Percentiles rank a stretch among this genome's conserved stretches.
Conservation (phyloP, 2,888 invertebrate species). For the Caenorhabditis sp. region DNA sequence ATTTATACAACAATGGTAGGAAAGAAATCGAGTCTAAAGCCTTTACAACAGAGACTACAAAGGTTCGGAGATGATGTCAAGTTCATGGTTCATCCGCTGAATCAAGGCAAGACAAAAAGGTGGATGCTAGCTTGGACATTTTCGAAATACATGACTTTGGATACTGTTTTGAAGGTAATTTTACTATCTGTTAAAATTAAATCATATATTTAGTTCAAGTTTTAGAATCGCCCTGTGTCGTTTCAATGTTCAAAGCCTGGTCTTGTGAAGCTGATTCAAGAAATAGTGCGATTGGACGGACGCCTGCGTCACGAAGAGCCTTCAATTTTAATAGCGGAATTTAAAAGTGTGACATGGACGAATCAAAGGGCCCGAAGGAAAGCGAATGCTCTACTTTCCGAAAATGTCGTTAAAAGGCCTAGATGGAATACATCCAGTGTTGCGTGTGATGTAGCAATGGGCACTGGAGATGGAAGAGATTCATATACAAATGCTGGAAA, state of each 20-base stretch:
- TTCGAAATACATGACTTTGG: conserved; percentile 42
- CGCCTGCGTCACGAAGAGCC: conserved; percentile 2
- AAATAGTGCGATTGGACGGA: conserved; percentile 22
- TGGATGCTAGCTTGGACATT: conserved; percentile 97
- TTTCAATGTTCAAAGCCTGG: conserved; percentile 39
- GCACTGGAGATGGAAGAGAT: conserved; percentile 62
- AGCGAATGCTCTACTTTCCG: conserved; percentile 35
- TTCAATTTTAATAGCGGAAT: conserved; percentile 28
- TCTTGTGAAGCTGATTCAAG: conserved; percentile 2
- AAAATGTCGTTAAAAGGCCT: not conserved
- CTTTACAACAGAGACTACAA: conserved; percentile 65
- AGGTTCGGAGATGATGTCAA: conserved; percentile 71
- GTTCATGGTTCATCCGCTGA: conserved; percentile 65
- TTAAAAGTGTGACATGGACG: conserved; percentile 58
- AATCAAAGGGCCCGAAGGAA: conserved; percentile 42
- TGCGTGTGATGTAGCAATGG: conserved; percentile 39
- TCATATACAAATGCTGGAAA: conserved; percentile 58
- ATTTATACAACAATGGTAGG: conserved; percentile 81
- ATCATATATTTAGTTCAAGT: not conserved
- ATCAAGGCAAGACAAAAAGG: conserved; percentile 91
- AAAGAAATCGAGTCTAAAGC: conserved; percentile 72
- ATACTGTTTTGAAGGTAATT: conserved; percentile 8
- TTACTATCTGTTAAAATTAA: not conserved
- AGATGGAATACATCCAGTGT: conserved; percentile 12
- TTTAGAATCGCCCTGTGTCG: conserved; percentile 22